Conservation (phyloP, 2,113 vertebrate species). For the Periophthalmodon schlosseri region DNA sequence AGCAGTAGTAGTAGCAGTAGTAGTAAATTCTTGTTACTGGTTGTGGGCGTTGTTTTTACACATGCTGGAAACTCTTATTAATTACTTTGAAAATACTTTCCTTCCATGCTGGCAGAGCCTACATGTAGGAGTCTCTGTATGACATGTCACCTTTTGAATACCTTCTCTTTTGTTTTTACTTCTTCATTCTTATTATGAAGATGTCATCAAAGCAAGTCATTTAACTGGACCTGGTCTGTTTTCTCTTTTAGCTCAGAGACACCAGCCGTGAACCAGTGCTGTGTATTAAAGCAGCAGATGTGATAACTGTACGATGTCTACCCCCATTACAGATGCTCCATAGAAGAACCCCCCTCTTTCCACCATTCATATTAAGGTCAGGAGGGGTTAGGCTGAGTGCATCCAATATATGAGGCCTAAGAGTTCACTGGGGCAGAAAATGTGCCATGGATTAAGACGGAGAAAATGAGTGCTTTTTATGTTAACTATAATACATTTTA, state of each 20-base stretch:
- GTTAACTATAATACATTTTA: neutral
- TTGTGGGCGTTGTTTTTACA: neutral
- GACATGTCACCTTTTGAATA: slow-evolving; percentile 3
- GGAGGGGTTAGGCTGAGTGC: slow-evolving; percentile 30
- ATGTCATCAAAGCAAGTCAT: slow-evolving; percentile 11
- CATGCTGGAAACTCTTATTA: too few relatives aligned
- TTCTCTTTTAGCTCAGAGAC: slow-evolving; percentile 13
- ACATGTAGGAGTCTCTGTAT: neutral
- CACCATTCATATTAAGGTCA: slow-evolving; percentile 64
- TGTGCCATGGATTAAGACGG: slow-evolving; percentile 74
- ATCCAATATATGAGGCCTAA: slow-evolving; percentile 28
- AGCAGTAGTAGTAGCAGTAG: neutral
- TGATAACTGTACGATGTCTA: slow-evolving; percentile 15
- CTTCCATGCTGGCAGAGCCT: too few relatives aligned
- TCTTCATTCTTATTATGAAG: slow-evolving; percentile 12
- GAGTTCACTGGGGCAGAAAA: slow-evolving; percentile 61
- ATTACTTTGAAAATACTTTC: too few relatives aligned
- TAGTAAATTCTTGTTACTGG: neutral
- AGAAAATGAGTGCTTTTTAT: neutral
- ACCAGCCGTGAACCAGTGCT: slow-evolving; percentile 5
- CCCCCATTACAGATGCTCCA: neutral
- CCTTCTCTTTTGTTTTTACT: neutral
- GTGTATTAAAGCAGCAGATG: slow-evolving; percentile 41
- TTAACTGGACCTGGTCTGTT: slow-evolving; percentile 17
- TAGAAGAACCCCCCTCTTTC: slow-evolving; percentile 24